phyloP scores from a whole-genome alignment of 2,113 vertebrate genomes.

The Gadus macrocephalus region DNA sequence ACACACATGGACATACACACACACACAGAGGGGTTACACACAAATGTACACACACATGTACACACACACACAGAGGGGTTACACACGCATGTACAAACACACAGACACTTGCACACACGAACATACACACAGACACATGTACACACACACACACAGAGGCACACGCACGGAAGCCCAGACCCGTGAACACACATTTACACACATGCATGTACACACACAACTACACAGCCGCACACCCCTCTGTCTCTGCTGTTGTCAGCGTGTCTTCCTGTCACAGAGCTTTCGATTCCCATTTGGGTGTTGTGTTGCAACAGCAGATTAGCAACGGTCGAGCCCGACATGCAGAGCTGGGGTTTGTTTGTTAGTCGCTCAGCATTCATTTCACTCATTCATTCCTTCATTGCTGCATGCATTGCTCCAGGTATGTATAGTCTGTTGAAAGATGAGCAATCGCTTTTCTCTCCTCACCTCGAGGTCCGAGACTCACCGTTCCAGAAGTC shows the following conservation, averaged over 20 bases:
- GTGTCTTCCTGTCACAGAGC: conserved; percentile 16
- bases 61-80: too few relatives aligned
- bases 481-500: conserved; percentile 85
- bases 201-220: not conserved
- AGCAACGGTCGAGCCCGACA: not conserved
- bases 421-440: too few relatives aligned
- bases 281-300: conserved; percentile 48
- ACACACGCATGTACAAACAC: too few relatives aligned
- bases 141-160: not conserved
- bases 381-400: too few relatives aligned
- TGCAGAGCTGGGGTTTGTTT: not conserved
- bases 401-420: too few relatives aligned
- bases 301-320: not conserved
- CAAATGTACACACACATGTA: too few relatives aligned
- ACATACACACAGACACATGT: conserved; percentile 9
- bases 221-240: not conserved
- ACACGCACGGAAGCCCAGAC: conserved; percentile 10
- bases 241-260: not conserved
- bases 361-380: too few relatives aligned
- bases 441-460: too few relatives aligned
- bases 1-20: too few relatives aligned
- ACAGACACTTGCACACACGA: too few relatives aligned
- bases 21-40: too few relatives aligned
- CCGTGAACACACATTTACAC: not conserved
- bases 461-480: not conserved